Evolutionary conservation across 2,797 vertebrate genomes (phyloP).

Genomic region (Sebastes glaucus): DNA sequence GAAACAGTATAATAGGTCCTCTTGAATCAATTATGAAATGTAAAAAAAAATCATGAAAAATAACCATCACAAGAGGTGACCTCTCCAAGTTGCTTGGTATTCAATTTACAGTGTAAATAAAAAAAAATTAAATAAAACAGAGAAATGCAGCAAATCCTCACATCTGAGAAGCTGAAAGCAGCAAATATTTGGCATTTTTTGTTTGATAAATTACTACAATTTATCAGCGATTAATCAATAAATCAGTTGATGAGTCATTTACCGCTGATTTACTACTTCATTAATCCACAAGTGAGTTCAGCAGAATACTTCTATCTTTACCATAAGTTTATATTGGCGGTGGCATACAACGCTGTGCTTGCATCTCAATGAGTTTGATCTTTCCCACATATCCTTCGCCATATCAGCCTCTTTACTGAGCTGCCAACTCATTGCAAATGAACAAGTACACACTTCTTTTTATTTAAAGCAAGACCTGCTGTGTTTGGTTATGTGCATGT

Average conservation of each 20-base stretch:
- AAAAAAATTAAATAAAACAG: not conserved
- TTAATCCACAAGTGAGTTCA: not conserved
- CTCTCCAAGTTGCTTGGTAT: not conserved
- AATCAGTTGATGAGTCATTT: not conserved
- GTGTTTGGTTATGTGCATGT: slow-evolving; percentile 11
- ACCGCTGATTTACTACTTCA: not conserved
- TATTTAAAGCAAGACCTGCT: not conserved
- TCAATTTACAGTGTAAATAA: not conserved
- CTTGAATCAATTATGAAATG: not conserved
- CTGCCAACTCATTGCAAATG: slow-evolving; percentile 14
- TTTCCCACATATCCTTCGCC: not conserved
- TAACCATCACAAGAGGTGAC: not conserved
- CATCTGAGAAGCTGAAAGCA: not conserved
- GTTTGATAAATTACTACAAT: not conserved
- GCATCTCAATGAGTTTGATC: slow-evolving; percentile 4
- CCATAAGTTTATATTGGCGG: not conserved
- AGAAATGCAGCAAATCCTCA: not conserved
- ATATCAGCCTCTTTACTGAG: slow-evolving; percentile 6
- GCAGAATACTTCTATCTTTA: not conserved
- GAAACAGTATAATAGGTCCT: too few species aligned
- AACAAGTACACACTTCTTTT: not conserved
- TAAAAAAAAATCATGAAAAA: not conserved
- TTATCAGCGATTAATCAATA: not conserved
- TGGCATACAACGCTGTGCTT: not conserved
- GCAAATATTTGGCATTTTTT: not conserved